A percentile compares a stretch with the other conserved stretches of the same genome.
phyloP scores from a whole-genome alignment of 2,888 invertebrate genomes.

The Sminthurides aquaticus region DNA sequence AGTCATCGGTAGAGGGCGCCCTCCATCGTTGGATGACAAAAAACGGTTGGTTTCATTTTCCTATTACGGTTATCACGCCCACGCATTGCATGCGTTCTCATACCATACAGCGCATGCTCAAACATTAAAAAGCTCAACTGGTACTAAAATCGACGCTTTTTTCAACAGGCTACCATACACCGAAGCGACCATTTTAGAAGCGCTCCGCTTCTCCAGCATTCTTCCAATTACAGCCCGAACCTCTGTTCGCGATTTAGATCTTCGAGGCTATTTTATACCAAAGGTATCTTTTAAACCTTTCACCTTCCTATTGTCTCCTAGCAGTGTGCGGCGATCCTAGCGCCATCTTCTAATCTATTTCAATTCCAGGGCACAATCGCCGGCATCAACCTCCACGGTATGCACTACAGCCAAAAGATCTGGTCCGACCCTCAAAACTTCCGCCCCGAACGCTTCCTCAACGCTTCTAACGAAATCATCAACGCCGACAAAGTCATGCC shows the following conservation, averaged over 20 bases:
- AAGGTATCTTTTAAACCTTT: no score
- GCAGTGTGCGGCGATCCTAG: not conserved
- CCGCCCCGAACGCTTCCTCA: constrained; percentile 29
- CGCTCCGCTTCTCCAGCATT: constrained; percentile 23
- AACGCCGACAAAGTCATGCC: constrained; percentile 29
- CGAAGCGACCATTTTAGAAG: constrained; percentile 30
- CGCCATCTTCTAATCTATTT: no score
- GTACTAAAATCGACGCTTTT: not conserved
- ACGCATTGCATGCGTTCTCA: no score
- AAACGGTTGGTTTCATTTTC: constrained; percentile 16
- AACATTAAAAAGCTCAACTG: no score
- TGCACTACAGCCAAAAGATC: constrained; percentile 25
- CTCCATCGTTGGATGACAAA: constrained; percentile 25
- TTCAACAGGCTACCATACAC: constrained; percentile 30
- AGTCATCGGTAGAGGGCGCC: constrained; percentile 26
- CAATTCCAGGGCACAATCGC: constrained; percentile 25
- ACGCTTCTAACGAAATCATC: constrained; percentile 24
- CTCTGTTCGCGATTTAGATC: constrained; percentile 6
- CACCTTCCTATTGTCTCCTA: no score
- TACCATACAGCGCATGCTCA: no score
- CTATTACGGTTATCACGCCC: no score
- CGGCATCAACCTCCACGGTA: constrained; percentile 26
- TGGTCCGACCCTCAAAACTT: constrained; percentile 30
- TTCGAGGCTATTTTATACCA: constrained; percentile 24
- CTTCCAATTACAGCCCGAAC: constrained; percentile 23